Percentiles rank a stretch among this genome's conserved stretches.
phyloP scores from a whole-genome alignment of 2,113 vertebrate species.

The Petromus typicus region DNA sequence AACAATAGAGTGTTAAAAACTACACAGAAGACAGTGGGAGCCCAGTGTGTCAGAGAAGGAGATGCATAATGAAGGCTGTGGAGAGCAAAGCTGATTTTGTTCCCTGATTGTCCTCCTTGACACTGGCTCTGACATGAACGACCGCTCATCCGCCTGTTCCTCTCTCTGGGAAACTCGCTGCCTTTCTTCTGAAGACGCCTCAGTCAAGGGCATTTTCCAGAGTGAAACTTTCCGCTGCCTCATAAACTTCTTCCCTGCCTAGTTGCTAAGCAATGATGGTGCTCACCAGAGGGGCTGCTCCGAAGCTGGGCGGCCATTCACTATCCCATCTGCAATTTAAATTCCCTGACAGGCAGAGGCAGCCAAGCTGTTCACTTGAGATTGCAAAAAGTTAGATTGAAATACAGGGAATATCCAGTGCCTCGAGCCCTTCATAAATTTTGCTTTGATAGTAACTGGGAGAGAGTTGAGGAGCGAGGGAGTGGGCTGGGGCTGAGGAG shows the following conservation, averaged over 20 bases:
- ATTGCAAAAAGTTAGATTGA: constrained; percentile 89
- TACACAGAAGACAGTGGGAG: background rate
- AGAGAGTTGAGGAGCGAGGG: constrained; percentile 49
- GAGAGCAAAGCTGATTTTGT: background rate
- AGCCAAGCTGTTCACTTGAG: constrained; percentile 91
- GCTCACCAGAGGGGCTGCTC: constrained; percentile 84
- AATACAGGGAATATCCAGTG: constrained; percentile 87
- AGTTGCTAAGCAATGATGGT: constrained; percentile 88
- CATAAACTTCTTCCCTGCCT: constrained; percentile 57
- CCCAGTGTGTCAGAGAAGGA: background rate
- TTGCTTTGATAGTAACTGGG: constrained; percentile 83
- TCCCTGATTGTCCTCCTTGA: background rate
- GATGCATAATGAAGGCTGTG: accelerated
- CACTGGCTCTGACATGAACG: background rate
- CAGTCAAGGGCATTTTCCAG: constrained; percentile 63
- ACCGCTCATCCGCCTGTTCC: background rate
- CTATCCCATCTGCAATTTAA: constrained; percentile 91
- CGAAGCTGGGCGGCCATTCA: constrained; percentile 83
- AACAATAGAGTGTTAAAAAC: background rate
- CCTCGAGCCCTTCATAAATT: constrained; percentile 86
- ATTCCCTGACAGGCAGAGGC: constrained; percentile 90
- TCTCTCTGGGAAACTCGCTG: background rate
- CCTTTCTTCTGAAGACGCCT: background rate
- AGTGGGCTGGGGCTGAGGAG: constrained; percentile 34
- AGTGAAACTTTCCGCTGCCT: constrained; percentile 30